Conservation (phyloP, 2,113 vertebrate genomes). For the Melanerpes formicivorus region DNA sequence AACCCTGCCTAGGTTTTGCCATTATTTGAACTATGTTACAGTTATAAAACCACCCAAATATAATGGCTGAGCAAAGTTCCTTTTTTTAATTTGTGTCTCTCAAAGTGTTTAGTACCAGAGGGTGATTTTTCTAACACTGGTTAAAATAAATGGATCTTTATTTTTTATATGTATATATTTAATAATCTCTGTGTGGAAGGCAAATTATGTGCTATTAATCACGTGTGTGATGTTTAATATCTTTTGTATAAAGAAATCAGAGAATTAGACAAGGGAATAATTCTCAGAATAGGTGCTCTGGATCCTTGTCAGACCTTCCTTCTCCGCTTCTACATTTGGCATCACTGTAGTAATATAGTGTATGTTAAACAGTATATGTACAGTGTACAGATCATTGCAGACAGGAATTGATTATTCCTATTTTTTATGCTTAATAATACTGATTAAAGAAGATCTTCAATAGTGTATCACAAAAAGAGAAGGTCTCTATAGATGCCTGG, state of each 20-base stretch:
- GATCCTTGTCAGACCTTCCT: not conserved
- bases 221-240: not conserved
- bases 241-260: not conserved
- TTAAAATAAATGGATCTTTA: not conserved
- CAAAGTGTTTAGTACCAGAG: not conserved
- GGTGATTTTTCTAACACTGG: not conserved
- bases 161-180: not conserved
- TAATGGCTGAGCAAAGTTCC: not conserved
- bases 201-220: not conserved
- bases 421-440: not conserved
- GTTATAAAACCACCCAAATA: not conserved
- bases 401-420: not conserved
- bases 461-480: not conserved
- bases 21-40: not conserved
- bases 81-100: not conserved
- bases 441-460: not conserved
- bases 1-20: not conserved
- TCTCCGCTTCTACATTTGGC: not conserved
- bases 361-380: not conserved
- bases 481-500: not conserved
- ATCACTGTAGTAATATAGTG: not conserved
- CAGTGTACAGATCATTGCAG: not conserved
- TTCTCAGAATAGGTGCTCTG: not conserved
- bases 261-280: not conserved
- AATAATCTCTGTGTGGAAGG: not conserved